phyloP scores from a whole-genome alignment of 2,888 invertebrate genomes.

The Scaptomyza caliginosa region DNA sequence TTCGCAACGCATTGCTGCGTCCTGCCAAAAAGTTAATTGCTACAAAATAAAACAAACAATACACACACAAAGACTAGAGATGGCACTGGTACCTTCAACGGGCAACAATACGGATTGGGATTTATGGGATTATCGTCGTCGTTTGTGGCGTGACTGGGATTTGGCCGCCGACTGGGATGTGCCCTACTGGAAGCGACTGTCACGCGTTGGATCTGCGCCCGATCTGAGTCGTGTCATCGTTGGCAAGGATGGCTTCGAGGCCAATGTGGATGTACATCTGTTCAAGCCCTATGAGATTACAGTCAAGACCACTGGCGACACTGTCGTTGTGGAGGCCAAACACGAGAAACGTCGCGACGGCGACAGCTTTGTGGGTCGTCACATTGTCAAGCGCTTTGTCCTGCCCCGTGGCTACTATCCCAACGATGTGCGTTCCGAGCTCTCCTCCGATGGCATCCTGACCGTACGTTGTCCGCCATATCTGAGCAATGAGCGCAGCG shows the following conservation, averaged over 20 bases:
- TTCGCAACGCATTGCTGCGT: slow-evolving; percentile 65
- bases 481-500: slow-evolving; percentile 86
- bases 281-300: slow-evolving; percentile 89
- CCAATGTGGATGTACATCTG: slow-evolving; percentile 88
- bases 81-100: slow-evolving; percentile 81
- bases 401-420: slow-evolving; percentile 89
- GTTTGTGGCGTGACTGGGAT: slow-evolving; percentile 83
- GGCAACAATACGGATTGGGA: slow-evolving; percentile 79
- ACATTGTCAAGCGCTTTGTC: slow-evolving; percentile 90
- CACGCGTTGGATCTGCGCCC: slow-evolving; percentile 82
- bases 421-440: slow-evolving; percentile 88
- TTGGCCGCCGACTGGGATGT: slow-evolving; percentile 81
- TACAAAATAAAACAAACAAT: background rate
- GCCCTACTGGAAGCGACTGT: slow-evolving; percentile 82
- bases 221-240: slow-evolving; percentile 83
- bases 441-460: slow-evolving; percentile 89
- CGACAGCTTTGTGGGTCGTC: slow-evolving; percentile 90
- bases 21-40: slow-evolving; percentile 37
- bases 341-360: slow-evolving; percentile 89
- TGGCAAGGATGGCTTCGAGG: slow-evolving; percentile 88
- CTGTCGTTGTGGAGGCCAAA: slow-evolving; percentile 88
- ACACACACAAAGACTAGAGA: slow-evolving; percentile 38
- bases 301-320: slow-evolving; percentile 87
- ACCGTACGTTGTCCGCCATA: slow-evolving; percentile 89
- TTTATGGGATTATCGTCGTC: slow-evolving; percentile 83